Percentiles rank a stretch among this genome's conserved stretches.
Evolutionary conservation across 2,888 invertebrate species (phyloP).

Genomic region (Chironomus tentans): DNA sequence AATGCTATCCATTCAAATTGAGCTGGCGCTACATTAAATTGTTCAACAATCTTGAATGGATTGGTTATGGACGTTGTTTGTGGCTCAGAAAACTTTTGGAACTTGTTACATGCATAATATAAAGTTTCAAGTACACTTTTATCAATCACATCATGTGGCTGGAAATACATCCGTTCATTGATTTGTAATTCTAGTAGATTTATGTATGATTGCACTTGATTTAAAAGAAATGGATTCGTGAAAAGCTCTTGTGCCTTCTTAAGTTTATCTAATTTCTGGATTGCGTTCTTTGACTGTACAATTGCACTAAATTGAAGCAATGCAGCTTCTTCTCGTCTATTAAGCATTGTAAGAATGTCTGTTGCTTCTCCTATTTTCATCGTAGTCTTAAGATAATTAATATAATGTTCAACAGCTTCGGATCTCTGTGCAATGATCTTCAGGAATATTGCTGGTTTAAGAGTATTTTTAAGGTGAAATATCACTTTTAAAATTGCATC

Average conservation of each 20-base stretch:
- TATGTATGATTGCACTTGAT: slow-evolving; percentile 44
- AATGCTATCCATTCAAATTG: slow-evolving; percentile 65
- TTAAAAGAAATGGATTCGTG: slow-evolving; percentile 43
- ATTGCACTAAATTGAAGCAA: slow-evolving; percentile 45
- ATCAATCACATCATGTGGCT: slow-evolving; percentile 30
- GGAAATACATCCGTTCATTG: slow-evolving; percentile 7
- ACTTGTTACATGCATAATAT: slow-evolving; percentile 36
- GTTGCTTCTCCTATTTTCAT: slow-evolving; percentile 58
- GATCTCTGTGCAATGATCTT: slow-evolving; percentile 59
- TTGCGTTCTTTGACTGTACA: slow-evolving; percentile 32
- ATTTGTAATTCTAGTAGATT: slow-evolving; percentile 41
- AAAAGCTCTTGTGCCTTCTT: slow-evolving; percentile 33
- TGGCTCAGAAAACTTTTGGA: slow-evolving; percentile 37
- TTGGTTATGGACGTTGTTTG: slow-evolving; percentile 27
- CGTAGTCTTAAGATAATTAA: slow-evolving; percentile 60
- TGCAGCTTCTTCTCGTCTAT: slow-evolving; percentile 56
- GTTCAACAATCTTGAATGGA: slow-evolving; percentile 36
- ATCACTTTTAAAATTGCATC: slow-evolving; percentile 66
- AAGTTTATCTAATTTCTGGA: neutral
- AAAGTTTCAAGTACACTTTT: slow-evolving; percentile 37
- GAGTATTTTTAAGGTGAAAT: slow-evolving; percentile 62
- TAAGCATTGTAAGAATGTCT: slow-evolving; percentile 66
- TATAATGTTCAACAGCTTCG: slow-evolving; percentile 62
- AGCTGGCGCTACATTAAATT: slow-evolving; percentile 47
- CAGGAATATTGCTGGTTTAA: slow-evolving; percentile 61